Conservation (phyloP, 2,888 invertebrate genomes). For the Lasioglossum marginatum region DNA sequence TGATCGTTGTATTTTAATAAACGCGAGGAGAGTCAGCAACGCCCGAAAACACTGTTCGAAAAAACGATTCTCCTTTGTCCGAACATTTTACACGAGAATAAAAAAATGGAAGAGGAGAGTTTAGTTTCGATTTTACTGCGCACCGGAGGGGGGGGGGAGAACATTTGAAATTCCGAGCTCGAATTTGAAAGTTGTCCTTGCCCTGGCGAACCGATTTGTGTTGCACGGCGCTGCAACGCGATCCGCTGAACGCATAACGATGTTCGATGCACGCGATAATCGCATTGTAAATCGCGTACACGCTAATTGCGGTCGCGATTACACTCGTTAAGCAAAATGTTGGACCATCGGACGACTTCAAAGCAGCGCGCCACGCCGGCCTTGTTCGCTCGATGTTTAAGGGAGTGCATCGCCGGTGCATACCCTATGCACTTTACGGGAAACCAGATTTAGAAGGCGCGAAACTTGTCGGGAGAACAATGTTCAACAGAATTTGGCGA, state of each 20-base stretch:
- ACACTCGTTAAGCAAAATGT: neutral
- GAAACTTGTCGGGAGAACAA: neutral
- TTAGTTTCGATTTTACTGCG: neutral
- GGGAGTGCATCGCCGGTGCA: neutral
- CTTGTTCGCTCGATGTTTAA: neutral
- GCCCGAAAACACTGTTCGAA: neutral
- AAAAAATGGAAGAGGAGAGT: neutral
- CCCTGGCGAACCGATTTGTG: neutral
- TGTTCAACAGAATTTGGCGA: neutral
- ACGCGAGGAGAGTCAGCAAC: neutral
- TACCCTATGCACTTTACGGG: neutral
- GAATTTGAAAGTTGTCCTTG: slow-evolving; percentile 24
- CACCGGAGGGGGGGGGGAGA: too few relatives aligned
- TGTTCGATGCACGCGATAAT: neutral
- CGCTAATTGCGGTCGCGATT: slow-evolving; percentile 2
- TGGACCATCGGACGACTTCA: neutral
- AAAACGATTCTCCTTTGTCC: neutral
- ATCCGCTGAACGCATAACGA: neutral
- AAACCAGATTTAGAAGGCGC: neutral
- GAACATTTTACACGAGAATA: neutral
- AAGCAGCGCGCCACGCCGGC: neutral
- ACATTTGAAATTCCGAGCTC: slow-evolving; percentile 10
- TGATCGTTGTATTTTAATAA: neutral
- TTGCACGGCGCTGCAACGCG: neutral
- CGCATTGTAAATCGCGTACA: neutral